A percentile compares a stretch with the other conserved stretches of the same genome.
Conservation (phyloP, 2,888 invertebrate species). For the Priocnemis perturbator region DNA sequence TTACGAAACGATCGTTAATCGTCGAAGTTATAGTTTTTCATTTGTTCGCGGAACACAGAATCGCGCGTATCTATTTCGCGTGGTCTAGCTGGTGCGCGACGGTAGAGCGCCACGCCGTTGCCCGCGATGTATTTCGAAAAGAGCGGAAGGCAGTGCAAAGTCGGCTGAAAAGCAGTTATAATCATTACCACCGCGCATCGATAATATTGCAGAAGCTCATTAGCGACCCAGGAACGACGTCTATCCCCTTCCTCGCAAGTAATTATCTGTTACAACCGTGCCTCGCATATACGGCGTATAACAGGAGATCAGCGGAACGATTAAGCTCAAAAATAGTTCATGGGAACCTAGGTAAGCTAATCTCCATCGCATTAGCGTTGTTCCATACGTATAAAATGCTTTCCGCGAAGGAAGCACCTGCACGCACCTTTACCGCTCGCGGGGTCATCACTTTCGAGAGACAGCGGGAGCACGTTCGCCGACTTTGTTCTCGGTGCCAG, state of each 20-base stretch:
- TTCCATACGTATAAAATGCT: constrained; percentile 56
- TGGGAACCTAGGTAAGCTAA: constrained; percentile 63
- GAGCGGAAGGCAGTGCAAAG: constrained; percentile 6
- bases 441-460: constrained; percentile 58
- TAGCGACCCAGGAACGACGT: constrained; percentile 58
- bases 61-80: too few relatives aligned
- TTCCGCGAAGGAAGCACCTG: constrained; percentile 55
- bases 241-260: constrained; percentile 45
- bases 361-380: constrained; percentile 62
- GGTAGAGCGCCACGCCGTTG: too few relatives aligned
- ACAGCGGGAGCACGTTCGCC: constrained; percentile 6
- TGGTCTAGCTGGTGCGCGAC: too few relatives aligned
- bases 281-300: constrained; percentile 49
- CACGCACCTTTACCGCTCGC: constrained; percentile 48
- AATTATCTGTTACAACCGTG: constrained; percentile 61
- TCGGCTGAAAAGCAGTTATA: constrained; percentile 48
- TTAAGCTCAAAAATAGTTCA: constrained; percentile 70
- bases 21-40: neutral
- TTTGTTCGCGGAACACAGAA: too few relatives aligned
- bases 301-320: constrained; percentile 68
- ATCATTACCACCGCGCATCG: constrained; percentile 51
- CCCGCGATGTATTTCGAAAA: too few relatives aligned
- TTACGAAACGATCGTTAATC: neutral
- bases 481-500: too few relatives aligned
- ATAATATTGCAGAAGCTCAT: constrained; percentile 60